phyloP scores from a whole-genome alignment of 2,888 invertebrate species.

The Trichogramma dendrolimi region DNA sequence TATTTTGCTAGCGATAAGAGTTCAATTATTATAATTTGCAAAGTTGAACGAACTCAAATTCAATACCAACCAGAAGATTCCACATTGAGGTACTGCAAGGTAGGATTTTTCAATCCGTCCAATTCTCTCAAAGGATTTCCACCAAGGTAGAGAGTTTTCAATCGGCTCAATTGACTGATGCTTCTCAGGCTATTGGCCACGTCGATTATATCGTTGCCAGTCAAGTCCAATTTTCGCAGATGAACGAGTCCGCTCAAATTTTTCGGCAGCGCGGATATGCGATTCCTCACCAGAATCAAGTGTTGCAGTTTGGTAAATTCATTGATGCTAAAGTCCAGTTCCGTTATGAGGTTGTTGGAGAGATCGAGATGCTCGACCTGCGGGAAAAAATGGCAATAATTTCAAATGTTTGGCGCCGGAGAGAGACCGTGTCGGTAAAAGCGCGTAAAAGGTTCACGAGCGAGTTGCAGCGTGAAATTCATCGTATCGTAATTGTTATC shows the following conservation, averaged over 20 bases:
- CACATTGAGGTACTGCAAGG: constrained; percentile 56
- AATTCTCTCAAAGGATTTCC: constrained; percentile 60
- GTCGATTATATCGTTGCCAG: constrained; percentile 60
- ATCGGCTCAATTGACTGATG: constrained; percentile 45
- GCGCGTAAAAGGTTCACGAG: too few species aligned
- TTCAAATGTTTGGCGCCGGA: too few species aligned
- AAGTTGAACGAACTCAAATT: background rate
- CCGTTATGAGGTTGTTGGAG: constrained; percentile 60
- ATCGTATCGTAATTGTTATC: too few species aligned
- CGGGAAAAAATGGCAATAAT: constrained; percentile 36
- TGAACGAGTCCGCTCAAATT: constrained; percentile 57
- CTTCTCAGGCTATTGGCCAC: constrained; percentile 30
- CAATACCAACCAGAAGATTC: constrained; percentile 56
- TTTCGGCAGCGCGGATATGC: constrained; percentile 54
- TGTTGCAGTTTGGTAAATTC: constrained; percentile 52
- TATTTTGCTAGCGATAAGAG: background rate
- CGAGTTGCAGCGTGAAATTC: too few species aligned
- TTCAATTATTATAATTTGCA: constrained; percentile 8
- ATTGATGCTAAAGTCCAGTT: constrained; percentile 53
- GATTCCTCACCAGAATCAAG: constrained; percentile 58
- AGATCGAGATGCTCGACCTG: constrained; percentile 64
- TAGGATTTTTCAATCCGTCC: constrained; percentile 58
- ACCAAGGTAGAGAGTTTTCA: constrained; percentile 63
- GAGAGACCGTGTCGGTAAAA: too few species aligned
- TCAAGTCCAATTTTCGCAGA: constrained; percentile 61